Evolutionary conservation across 2,113 vertebrate genomes (phyloP), one percentile per base, ranked within the genome.

Genomic region (Psilopsiagon aymara): DNA sequence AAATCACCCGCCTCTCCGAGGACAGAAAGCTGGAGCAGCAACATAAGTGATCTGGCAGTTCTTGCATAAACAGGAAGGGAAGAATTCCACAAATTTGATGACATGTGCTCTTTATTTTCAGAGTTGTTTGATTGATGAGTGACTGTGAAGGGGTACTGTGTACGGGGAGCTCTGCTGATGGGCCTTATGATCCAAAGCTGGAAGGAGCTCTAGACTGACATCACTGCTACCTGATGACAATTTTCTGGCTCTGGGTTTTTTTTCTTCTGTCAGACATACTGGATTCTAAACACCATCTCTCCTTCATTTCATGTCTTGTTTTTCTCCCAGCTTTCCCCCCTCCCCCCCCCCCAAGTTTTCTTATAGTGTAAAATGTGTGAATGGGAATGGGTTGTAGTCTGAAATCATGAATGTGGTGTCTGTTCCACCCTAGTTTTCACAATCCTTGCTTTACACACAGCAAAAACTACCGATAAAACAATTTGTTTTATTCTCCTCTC

Each of bases 91-190:
- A 95, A 96, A 97, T 94, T 35, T 96, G 93, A 94, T 95, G 96
- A 94, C 96, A 96, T 97, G 96, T 97, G 96, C 94, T 94, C 96
- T 91, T 96, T 96, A 95, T 95, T 96, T 94, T 96, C 92, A 87
- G 95, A 97, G 86, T 57, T 82, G 91, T 89, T 95, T 96, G 94
- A 97, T 96, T 95, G 94, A 97, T 2, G 81, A 96, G 83, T 95
- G 96, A 91, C 96, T 97, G 94, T 91, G 92, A 94, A 95, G 81
- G 73, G 88, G 69, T 95, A 96, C 86, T 92, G 91, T 87, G 86
- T 85, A 95, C 7, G 4, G 86, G 88, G 66, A 96, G 95, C 92
- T 96, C 81, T 97, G 96, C 81, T 94, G 96, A 94, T 93, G 74
- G 92, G 92, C 88, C 83, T 82, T 9, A n/a, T 95, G 94, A 96